phyloP scores from a whole-genome alignment of 2,888 invertebrate genomes.

The Proisotoma minuta region DNA sequence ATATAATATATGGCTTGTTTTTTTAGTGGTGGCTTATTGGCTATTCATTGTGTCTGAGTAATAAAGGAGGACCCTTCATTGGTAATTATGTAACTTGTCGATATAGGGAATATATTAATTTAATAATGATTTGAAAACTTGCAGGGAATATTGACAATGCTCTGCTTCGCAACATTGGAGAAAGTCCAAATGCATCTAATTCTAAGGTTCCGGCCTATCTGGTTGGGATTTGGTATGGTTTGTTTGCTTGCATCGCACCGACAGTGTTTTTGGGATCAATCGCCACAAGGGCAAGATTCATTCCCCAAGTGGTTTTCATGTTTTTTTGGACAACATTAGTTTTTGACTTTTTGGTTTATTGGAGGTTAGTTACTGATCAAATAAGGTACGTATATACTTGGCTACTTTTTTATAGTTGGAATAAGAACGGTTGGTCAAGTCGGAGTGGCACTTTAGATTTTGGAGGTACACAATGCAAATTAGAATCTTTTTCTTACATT shows the following conservation, averaged over 20 bases:
- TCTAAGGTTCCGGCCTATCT: background rate
- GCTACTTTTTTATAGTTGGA: too few relatives aligned
- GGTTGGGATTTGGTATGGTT: background rate
- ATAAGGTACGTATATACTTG: too few relatives aligned
- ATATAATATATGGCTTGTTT: background rate
- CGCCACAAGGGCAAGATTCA: too few relatives aligned
- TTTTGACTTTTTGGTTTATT: conserved; percentile 27
- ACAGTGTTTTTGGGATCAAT: too few relatives aligned
- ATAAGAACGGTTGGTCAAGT: conserved; percentile 20
- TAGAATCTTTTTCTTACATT: too few relatives aligned
- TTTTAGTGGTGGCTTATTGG: background rate
- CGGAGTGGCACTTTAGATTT: conserved; percentile 24
- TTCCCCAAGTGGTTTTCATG: conserved; percentile 35
- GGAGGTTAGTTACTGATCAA: conserved; percentile 18
- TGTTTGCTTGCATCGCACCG: too few relatives aligned
- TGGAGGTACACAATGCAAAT: too few relatives aligned
- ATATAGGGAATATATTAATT: background rate
- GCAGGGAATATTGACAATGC: background rate
- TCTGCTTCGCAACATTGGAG: background rate
- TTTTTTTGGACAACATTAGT: conserved; percentile 37
- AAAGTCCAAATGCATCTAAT: background rate
- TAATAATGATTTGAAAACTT: background rate
- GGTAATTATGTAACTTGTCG: background rate
- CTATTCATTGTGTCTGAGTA: background rate
- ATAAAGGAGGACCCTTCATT: background rate